Base-by-base conservation (phyloP, 2,113 vertebrate species). In the Lophius piscatorius region DNA sequence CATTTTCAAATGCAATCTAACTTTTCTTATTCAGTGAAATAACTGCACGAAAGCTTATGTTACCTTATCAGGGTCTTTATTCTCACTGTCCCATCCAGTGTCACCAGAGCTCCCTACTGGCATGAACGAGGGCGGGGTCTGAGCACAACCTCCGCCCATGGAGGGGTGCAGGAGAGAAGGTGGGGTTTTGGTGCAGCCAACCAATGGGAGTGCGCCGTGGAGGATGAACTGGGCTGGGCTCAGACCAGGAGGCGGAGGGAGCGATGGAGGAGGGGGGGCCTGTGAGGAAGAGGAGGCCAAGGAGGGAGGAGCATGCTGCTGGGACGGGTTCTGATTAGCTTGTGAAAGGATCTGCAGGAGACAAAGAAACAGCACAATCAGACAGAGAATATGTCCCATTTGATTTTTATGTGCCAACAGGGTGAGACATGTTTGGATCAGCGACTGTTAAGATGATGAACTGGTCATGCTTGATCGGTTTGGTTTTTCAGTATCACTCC, bases 301-400 rank as follows among this genome's bases (percentile, higher is more conserved):
- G 1, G 89, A 77, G 4, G 79, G 52, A 16, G 85, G 67, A 33
- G 70, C 72, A 2, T 79, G 83, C 26, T 88, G 90, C 78, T 93
- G 84, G 14, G 91, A 49, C 62, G 91, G 91, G 52, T 79, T 92
- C 57, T 92, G 93, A 81, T 94, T 95, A 36, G 92, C 89, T 67
- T 97, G 94, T 26, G 93, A 94, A 49, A 97, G 91, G 76, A 97
- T 95, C 95, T 97, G 76, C 24, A 66, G 3, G 18, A 42, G 5
- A 72, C 11, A 82, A 16, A n/a, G n/a, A n/a, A n/a, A n/a, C n/a
- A n/a, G n/a, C n/a, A n/a, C n/a, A n/a, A 55, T 10, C 17, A 46
- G 9, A 11, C 6, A 31, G 6, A 31, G 21, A 10, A 31, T n/a
- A 31, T 10, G 29, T 31, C n/a, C n/a, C n/a, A n/a, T n/a, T n/a